These are phyloP conservation scores for Macrostomum cliftonense DNA, from an alignment of 2,888 invertebrate species.

Conservation along the genomic window DNA sequence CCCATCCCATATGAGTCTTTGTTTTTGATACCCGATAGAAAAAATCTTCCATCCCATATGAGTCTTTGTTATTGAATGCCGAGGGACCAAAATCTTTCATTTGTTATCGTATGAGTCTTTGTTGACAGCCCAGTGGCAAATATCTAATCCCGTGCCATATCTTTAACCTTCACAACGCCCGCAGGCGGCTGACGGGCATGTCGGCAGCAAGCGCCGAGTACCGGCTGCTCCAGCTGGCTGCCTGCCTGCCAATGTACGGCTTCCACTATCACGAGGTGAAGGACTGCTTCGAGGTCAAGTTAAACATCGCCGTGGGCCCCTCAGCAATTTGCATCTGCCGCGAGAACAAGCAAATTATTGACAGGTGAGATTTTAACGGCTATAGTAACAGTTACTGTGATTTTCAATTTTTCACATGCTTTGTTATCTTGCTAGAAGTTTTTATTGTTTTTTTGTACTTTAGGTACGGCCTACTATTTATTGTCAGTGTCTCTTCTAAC, in stretches of 20 bases:
- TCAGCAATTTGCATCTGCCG: slow-evolving; percentile 47
- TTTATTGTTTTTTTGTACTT: too few species aligned
- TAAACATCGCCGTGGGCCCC: slow-evolving; percentile 57
- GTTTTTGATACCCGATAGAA: too few species aligned
- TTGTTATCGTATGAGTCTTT: too few species aligned
- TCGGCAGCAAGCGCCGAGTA: slow-evolving; percentile 60
- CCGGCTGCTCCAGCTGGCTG: slow-evolving; percentile 59
- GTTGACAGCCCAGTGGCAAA: too few species aligned
- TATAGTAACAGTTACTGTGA: neutral
- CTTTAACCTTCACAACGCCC: slow-evolving; percentile 11
- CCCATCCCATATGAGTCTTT: too few species aligned
- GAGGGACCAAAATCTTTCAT: too few species aligned
- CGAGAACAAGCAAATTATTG: slow-evolving; percentile 15
- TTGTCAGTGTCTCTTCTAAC: too few species aligned
- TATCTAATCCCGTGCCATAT: too few species aligned
- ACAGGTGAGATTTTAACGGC: slow-evolving; percentile 16
- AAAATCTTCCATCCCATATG: too few species aligned
- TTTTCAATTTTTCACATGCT: too few species aligned
- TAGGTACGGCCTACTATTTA: too few species aligned
- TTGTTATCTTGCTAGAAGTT: slow-evolving; percentile 33
- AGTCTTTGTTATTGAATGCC: too few species aligned
- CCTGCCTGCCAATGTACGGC: slow-evolving; percentile 55
- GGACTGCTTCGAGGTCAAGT: slow-evolving; percentile 15
- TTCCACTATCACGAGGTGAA: slow-evolving; percentile 55
- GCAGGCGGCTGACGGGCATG: slow-evolving; percentile 44